Base-by-base conservation (phyloP, 1,140 invertebrate species). In the Agrilus planipennis region DNA sequence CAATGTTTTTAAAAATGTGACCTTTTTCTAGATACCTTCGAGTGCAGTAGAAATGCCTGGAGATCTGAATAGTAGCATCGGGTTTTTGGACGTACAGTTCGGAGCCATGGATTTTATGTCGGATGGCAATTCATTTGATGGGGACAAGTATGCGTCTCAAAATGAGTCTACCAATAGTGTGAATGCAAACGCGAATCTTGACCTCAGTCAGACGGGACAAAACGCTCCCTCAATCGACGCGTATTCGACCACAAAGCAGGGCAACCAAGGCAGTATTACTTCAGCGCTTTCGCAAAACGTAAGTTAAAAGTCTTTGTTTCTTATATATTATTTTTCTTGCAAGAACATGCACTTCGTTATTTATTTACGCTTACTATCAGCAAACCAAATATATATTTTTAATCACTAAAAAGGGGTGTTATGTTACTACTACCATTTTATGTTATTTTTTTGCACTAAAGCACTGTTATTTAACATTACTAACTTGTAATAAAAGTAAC, bases 11-110 rank as follows among this genome's bases (percentile, higher is more conserved):
- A 31, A 11, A 31, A 31, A 31, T 31, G 12, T 18, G 6, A 34
- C 15, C n/a, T 4, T 34, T 17, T 60, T 63, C 14, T 54, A 84
- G 79, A 95, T 96, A 52, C 91, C 90, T 22, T 76, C 87, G 12
- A 86, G 79, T 43, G 91, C 90, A 31, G 91, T 96, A 19, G 90
- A 95, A 63, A 96, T 96, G 91, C 91, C 81, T 0, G 88, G 86
- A 35, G 89, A 91, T 62, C 69, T 77, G 41, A 77, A 78, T 18
- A 72, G 47, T 69, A 68, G 52, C 45, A 82, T 87, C 45, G 75
- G 76, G 45, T 81, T 83, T 51, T 70, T 96, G 34, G 89, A 93
- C 69, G 87, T 94, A 34, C 89, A 94, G 64, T 94, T 96, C 66
- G 90, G 90, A 39, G 88, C 79, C 12, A 67, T 94, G 46, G 89